These are phyloP conservation scores for Leistus spinibarbis DNA, from an alignment of 2,888 invertebrate species.

Conservation along the genomic window DNA sequence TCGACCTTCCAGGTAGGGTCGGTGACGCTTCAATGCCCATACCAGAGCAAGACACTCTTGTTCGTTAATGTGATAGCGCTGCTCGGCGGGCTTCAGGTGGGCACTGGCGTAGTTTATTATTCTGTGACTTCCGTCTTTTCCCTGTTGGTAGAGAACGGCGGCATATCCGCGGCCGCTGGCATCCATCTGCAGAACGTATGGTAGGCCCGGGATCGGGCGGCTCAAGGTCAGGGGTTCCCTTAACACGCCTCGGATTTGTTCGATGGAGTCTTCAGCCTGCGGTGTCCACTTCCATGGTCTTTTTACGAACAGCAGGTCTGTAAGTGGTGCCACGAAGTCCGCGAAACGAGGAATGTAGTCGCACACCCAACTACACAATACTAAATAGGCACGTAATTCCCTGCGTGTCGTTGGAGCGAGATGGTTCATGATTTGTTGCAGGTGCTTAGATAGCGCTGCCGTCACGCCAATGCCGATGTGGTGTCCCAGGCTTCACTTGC, in stretches of 20 bases:
- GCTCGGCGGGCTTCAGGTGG: too few species aligned
- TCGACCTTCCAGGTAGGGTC: too few species aligned
- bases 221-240: constrained; percentile 36
- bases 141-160: too few species aligned
- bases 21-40: too few species aligned
- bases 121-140: too few species aligned
- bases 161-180: too few species aligned
- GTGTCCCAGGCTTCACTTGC: constrained; percentile 39
- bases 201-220: constrained; percentile 40
- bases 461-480: constrained; percentile 35
- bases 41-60: too few species aligned
- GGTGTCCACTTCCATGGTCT: background rate
- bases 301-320: background rate
- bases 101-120: too few species aligned
- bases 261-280: background rate
- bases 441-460: constrained; percentile 32
- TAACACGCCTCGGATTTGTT: constrained; percentile 33
- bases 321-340: background rate
- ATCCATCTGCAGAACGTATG: too few species aligned
- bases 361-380: constrained; percentile 32
- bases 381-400: background rate
- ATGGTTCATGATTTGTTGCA: constrained; percentile 20
- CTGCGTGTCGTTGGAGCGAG: background rate
- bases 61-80: too few species aligned
- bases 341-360: background rate